Conservation (phyloP, 2,888 invertebrate species). For the Gonocerus acuteangulatus region DNA sequence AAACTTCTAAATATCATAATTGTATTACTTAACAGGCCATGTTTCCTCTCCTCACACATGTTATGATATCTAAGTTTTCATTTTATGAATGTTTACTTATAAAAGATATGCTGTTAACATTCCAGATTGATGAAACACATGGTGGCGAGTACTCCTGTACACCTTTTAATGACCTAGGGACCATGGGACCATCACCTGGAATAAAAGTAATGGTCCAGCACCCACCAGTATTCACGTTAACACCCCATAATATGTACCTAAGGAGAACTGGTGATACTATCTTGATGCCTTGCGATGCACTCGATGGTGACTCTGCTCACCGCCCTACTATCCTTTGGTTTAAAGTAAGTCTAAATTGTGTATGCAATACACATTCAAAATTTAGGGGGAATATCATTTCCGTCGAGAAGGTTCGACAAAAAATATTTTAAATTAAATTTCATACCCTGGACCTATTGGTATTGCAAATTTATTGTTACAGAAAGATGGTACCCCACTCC, state of each 20-base stretch:
- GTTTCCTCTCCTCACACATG: too few species aligned
- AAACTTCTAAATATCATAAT: too few species aligned
- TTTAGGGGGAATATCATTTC: too few species aligned
- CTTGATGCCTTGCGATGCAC: slow-evolving; percentile 73
- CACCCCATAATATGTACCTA: slow-evolving; percentile 77
- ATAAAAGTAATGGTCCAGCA: slow-evolving; percentile 79
- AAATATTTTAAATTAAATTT: too few species aligned
- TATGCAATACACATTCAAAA: too few species aligned
- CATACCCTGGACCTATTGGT: too few species aligned
- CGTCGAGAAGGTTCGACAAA: too few species aligned
- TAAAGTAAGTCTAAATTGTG: slow-evolving; percentile 47
- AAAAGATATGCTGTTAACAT: too few species aligned
- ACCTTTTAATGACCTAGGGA: slow-evolving; percentile 81
- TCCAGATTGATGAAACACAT: slow-evolving; percentile 67
- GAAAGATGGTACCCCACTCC: slow-evolving; percentile 67
- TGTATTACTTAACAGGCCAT: too few species aligned
- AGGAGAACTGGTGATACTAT: slow-evolving; percentile 71
- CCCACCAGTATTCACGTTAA: slow-evolving; percentile 72
- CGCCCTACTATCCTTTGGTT: slow-evolving; percentile 61
- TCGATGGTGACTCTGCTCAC: slow-evolving; percentile 58
- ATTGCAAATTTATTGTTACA: slow-evolving; percentile 41
- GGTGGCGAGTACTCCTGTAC: slow-evolving; percentile 86
- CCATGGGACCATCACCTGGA: slow-evolving; percentile 72
- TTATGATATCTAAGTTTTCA: too few species aligned
- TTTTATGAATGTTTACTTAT: too few species aligned